These are phyloP conservation scores for Crotalus helleri DNA, from an alignment of 2,113 vertebrate species.

Conservation along the genomic window DNA sequence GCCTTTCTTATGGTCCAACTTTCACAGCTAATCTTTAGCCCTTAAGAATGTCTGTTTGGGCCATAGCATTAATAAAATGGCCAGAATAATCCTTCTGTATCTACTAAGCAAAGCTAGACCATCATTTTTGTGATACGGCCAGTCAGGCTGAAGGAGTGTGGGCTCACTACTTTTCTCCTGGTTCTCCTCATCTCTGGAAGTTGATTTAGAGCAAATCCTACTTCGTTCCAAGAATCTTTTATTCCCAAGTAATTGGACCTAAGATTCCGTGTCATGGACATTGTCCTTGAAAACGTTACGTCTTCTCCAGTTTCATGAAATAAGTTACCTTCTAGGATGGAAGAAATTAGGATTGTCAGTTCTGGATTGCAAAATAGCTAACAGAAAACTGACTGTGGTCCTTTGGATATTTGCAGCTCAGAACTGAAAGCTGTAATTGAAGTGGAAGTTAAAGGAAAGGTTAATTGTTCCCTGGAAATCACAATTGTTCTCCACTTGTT, in stretches of 20 bases:
- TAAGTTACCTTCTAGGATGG: background rate
- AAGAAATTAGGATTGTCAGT: background rate
- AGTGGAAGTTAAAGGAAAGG: background rate
- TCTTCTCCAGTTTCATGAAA: background rate
- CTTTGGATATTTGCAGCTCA: background rate
- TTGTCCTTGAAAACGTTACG: background rate
- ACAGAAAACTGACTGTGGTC: background rate
- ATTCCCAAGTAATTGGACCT: background rate
- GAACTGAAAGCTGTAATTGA: background rate
- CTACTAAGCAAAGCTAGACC: background rate
- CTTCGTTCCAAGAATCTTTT: too few relatives aligned
- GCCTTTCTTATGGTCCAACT: too few relatives aligned
- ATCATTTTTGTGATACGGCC: background rate
- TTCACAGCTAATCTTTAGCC: background rate
- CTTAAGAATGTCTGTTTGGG: background rate
- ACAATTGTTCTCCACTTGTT: background rate
- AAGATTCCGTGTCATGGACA: background rate
- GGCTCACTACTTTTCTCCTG: too few relatives aligned
- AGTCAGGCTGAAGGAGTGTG: background rate
- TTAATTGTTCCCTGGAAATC: background rate
- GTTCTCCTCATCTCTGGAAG: background rate
- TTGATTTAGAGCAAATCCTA: background rate
- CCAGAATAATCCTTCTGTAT: background rate
- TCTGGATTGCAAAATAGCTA: background rate
- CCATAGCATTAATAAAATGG: background rate